A percentile compares a stretch with the other conserved stretches of the same genome.
Evolutionary conservation across 2,888 invertebrate genomes (phyloP).

Genomic region (Melipona beecheii): DNA sequence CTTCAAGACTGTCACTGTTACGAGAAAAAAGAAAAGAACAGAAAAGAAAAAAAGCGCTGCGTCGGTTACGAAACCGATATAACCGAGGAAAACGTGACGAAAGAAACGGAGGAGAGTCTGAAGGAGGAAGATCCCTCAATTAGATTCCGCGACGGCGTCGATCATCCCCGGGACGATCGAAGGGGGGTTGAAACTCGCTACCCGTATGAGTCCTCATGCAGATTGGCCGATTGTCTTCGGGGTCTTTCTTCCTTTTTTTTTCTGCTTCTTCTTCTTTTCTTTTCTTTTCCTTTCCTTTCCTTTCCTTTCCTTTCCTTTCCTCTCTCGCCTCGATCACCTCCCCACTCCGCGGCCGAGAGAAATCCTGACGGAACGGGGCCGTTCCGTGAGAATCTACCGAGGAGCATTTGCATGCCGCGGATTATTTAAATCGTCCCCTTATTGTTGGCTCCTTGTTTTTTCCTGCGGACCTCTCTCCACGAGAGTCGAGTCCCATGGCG

Average conservation of each 20-base stretch:
- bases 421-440: conserved; percentile 82
- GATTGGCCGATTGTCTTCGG: conserved; percentile 79
- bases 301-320: conserved; percentile 16
- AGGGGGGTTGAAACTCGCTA: conserved; percentile 39
- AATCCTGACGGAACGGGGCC: neutral
- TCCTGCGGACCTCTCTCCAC: conserved; percentile 52
- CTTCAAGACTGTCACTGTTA: neutral
- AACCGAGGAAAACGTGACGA: neutral
- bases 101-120: neutral
- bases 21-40: neutral
- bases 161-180: conserved; percentile 50
- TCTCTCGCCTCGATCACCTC: conserved; percentile 41
- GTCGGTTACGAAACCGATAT: neutral
- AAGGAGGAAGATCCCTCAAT: conserved; percentile 29
- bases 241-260: conserved; percentile 61
- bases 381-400: conserved; percentile 80
- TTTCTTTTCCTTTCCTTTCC: conserved; percentile 54
- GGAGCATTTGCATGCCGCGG: conserved; percentile 80
- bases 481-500: conserved; percentile 56
- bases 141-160: conserved; percentile 43
- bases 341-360: neutral
- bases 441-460: conserved; percentile 73
- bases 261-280: too few species aligned
- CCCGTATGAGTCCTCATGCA: conserved; percentile 73
- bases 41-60: neutral